Evolutionary conservation across 2,888 invertebrate genomes (phyloP).

Genomic region (Dyspetes luteomarginatus): DNA sequence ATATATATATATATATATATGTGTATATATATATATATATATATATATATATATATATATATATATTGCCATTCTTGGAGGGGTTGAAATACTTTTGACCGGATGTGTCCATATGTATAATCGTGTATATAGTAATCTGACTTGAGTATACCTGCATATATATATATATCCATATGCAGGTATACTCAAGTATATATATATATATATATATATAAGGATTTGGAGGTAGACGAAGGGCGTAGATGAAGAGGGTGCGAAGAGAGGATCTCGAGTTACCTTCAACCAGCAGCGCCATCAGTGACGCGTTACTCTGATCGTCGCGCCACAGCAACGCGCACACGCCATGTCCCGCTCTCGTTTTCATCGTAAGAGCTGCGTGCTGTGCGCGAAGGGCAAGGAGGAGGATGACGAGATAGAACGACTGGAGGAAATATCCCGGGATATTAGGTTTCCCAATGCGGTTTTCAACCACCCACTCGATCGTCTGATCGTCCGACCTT

Average conservation of each 20-base stretch:
- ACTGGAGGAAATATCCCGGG: constrained; percentile 65
- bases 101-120: too few species aligned
- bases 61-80: too few species aligned
- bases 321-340: neutral
- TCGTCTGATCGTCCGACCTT: constrained; percentile 82
- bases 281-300: constrained; percentile 19
- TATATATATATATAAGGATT: neutral
- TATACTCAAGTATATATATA: too few species aligned
- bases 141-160: too few species aligned
- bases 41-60: too few species aligned
- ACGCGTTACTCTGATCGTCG: constrained; percentile 15
- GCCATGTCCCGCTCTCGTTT: neutral
- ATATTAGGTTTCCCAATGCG: constrained; percentile 83
- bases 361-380: constrained; percentile 6
- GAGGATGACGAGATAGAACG: constrained; percentile 16
- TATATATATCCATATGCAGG: too few species aligned
- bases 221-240: constrained; percentile 11
- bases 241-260: constrained; percentile 32
- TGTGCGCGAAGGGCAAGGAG: constrained; percentile 2
- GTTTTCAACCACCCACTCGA: constrained; percentile 83
- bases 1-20: too few species aligned
- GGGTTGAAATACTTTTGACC: too few species aligned
- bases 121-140: too few species aligned
- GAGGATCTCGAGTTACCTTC: constrained; percentile 54
- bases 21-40: too few species aligned